phyloP scores from a whole-genome alignment of 2,113 vertebrate species.

The Sphaerodactylus townsendi region DNA sequence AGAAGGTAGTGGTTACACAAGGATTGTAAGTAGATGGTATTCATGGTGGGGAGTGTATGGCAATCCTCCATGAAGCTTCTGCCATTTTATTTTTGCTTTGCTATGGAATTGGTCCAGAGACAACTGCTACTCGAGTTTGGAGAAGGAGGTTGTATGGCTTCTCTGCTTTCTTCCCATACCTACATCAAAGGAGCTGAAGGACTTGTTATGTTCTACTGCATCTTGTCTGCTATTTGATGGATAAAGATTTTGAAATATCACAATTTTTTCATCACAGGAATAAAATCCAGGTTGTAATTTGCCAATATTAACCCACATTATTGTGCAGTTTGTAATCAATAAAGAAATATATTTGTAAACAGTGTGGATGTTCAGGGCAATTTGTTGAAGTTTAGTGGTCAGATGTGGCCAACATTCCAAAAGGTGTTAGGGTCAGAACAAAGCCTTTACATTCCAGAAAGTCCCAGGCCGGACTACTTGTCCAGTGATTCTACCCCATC shows the following conservation, averaged over 20 bases:
- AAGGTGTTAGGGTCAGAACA: background rate
- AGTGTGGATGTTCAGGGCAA: background rate
- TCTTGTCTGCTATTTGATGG: background rate
- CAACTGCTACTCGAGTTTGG: background rate
- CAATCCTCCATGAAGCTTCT: background rate
- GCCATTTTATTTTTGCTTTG: background rate
- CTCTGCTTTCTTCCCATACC: background rate
- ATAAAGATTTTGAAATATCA: background rate
- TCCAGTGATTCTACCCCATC: background rate
- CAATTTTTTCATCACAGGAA: background rate
- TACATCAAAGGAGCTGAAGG: background rate
- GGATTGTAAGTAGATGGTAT: background rate
- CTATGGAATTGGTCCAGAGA: background rate
- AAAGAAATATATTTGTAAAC: conserved; percentile 53
- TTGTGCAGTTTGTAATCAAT: conserved; percentile 46
- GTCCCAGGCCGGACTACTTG: background rate
- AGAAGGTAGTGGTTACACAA: background rate
- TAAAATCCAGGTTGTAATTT: conserved; percentile 6
- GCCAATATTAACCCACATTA: conserved; percentile 24
- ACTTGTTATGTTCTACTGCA: background rate
- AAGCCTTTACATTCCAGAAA: background rate
- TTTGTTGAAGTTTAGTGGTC: background rate
- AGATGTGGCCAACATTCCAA: background rate
- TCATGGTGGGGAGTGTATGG: background rate
- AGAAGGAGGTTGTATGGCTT: background rate